A percentile compares a stretch with the other conserved stretches of the same genome.
These are phyloP conservation scores for Eupsilia transversa DNA, from an alignment of 2,888 invertebrate species.

Conservation along the genomic window DNA sequence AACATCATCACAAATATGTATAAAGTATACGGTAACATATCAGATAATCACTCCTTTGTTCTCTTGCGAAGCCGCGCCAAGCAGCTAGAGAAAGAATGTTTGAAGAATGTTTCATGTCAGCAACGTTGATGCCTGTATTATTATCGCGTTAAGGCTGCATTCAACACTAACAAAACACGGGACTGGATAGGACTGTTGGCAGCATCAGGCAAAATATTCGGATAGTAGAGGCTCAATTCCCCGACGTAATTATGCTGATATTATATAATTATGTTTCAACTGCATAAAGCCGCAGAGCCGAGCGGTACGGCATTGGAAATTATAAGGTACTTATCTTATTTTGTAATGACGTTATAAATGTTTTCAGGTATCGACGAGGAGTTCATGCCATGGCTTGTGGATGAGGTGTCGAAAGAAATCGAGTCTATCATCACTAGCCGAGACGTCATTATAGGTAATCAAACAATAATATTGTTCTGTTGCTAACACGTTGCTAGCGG, in stretches of 20 bases:
- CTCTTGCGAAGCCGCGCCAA: too few relatives aligned
- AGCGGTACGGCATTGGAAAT: not conserved
- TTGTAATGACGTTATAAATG: not conserved
- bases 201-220: not conserved
- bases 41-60: too few relatives aligned
- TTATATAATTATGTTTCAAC: not conserved
- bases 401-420: slow-evolving; percentile 95
- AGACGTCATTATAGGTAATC: slow-evolving; percentile 93
- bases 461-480: not conserved
- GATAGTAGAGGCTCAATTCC: not conserved
- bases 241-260: not conserved
- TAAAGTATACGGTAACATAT: too few relatives aligned
- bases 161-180: not conserved
- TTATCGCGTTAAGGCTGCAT: not conserved
- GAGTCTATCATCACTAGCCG: slow-evolving; percentile 95
- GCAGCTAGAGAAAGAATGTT: too few relatives aligned
- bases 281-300: not conserved
- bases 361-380: slow-evolving; percentile 93
- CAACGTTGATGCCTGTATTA: too few relatives aligned
- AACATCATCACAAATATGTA: too few relatives aligned
- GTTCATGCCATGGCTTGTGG: slow-evolving; percentile 96
- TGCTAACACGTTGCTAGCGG: not conserved
- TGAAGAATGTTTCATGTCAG: too few relatives aligned
- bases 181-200: not conserved
- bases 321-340: not conserved